Percentiles rank a stretch among this genome's conserved stretches.
phyloP scores from a whole-genome alignment of 2,888 invertebrate genomes.

The Dysmachus trigonus region DNA sequence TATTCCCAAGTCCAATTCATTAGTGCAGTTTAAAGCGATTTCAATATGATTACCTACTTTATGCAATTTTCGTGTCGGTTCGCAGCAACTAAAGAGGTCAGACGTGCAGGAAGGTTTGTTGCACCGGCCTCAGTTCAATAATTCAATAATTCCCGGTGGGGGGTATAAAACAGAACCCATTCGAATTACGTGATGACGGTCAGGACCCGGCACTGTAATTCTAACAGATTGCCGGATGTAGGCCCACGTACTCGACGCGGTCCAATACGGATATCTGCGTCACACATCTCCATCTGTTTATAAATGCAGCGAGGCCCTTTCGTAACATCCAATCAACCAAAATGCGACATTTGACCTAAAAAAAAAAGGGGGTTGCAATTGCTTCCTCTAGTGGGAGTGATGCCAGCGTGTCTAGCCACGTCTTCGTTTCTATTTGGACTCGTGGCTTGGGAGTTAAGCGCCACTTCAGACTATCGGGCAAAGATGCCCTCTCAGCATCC shows the following conservation, averaged over 20 bases:
- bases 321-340: background rate
- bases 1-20: background rate
- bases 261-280: background rate
- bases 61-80: background rate
- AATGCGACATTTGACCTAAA: conserved; percentile 6
- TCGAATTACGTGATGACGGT: background rate
- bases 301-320: background rate
- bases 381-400: background rate
- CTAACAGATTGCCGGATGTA: background rate
- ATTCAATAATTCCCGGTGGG: background rate
- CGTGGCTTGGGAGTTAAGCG: background rate
- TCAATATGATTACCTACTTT: background rate
- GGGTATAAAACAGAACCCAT: background rate
- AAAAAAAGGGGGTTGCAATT: background rate
- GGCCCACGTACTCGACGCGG: background rate
- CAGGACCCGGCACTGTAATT: background rate
- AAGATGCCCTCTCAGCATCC: background rate
- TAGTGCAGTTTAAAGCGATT: background rate
- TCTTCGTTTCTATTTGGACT: background rate
- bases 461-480: background rate
- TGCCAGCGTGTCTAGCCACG: conserved; percentile 14
- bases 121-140: background rate
- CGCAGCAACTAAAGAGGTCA: background rate
- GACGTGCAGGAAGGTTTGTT: background rate
- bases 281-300: background rate